Conservation (phyloP, 2,113 vertebrate species). For the Brachypodius melanocephalos region DNA sequence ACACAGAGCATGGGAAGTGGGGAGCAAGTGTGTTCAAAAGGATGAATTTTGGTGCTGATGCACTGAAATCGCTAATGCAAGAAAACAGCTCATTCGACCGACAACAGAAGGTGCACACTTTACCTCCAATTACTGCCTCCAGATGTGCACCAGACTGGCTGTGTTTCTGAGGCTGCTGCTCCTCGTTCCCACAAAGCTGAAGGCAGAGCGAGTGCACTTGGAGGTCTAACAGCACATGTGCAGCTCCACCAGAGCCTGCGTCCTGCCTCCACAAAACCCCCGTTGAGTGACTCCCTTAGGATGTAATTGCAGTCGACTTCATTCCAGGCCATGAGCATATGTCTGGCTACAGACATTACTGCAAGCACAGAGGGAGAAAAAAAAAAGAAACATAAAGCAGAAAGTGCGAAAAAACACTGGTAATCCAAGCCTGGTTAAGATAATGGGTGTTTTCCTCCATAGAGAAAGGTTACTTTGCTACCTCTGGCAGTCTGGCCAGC, state of each 20-base stretch:
- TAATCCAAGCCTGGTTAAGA: not conserved
- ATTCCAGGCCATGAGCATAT: not conserved
- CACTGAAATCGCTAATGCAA: not conserved
- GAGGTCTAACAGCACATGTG: slow-evolving; percentile 7
- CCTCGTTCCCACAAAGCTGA: not conserved
- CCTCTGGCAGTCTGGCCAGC: not conserved
- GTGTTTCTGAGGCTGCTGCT: not conserved
- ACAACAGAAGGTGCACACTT: not conserved
- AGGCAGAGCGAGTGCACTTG: not conserved
- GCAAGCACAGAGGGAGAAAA: not conserved
- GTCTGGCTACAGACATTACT: not conserved
- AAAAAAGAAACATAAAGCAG: not conserved
- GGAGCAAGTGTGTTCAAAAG: not conserved
- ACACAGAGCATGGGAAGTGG: rapidly evolving
- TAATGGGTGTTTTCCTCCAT: not conserved
- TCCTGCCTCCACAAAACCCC: not conserved
- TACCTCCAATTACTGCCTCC: slow-evolving; percentile 8
- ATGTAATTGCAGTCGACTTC: slow-evolving; percentile 1
- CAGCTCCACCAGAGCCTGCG: not conserved
- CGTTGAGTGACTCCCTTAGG: not conserved
- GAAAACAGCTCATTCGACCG: not conserved
- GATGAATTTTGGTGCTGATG: slow-evolving; percentile 1
- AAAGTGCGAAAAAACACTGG: not conserved
- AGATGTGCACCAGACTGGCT: not conserved
- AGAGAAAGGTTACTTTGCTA: not conserved